Percentiles rank a stretch among this genome's conserved stretches.
These are phyloP conservation scores for Caenorhabditis briggsae DNA, from an alignment of 1,140 invertebrate genomes.

Conservation along the genomic window DNA sequence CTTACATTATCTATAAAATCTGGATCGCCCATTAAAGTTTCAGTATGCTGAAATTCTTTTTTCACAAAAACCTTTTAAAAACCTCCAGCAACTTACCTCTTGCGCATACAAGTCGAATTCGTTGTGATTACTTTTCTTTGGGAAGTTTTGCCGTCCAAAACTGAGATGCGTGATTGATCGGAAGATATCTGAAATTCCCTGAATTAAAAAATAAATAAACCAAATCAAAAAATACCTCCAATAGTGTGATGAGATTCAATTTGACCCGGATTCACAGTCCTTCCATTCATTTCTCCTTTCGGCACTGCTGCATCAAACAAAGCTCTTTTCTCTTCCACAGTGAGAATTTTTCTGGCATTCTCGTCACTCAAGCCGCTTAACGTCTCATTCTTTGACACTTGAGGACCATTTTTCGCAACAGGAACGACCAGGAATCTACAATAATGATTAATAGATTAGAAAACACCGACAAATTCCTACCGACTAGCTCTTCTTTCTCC, in stretches of 20 bases:
- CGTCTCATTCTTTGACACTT: constrained; percentile 8
- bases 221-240: background rate
- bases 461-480: background rate
- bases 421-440: constrained; percentile 37
- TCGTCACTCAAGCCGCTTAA: constrained; percentile 7
- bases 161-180: constrained; percentile 47
- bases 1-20: constrained; percentile 28
- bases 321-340: constrained; percentile 21
- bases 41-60: background rate
- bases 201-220: too few relatives aligned
- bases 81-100: constrained; percentile 54
- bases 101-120: constrained; percentile 65
- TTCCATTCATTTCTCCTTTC: constrained; percentile 23
- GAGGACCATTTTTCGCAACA: background rate
- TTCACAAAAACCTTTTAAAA: background rate
- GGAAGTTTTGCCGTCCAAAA: constrained; percentile 46
- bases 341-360: constrained; percentile 27
- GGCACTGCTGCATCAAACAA: background rate
- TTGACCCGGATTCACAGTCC: background rate
- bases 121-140: constrained; percentile 45
- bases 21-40: background rate
- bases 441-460: too few relatives aligned
- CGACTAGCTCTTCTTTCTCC: constrained; percentile 29
- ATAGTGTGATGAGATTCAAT: constrained; percentile 57
- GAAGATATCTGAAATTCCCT: constrained; percentile 47